Evolutionary conservation across 2,888 invertebrate species (phyloP).

Genomic region (Phragmatobia fuliginosa): DNA sequence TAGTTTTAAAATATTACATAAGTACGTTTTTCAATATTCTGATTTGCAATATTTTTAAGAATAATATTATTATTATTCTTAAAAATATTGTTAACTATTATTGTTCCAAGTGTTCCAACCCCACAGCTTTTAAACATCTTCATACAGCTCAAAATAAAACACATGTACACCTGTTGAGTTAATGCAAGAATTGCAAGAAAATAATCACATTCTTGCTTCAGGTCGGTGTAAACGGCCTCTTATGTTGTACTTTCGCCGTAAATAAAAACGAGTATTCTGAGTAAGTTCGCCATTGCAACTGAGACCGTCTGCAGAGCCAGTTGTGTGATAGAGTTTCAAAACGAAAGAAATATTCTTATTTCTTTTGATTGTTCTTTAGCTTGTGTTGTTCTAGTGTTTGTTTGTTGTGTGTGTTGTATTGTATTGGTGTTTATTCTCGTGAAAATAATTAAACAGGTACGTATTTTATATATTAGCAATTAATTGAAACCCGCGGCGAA

Average conservation of each 20-base stretch:
- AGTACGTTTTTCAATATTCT: too few relatives aligned
- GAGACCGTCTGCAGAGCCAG: background rate
- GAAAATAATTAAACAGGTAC: background rate
- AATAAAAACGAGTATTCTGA: conserved; percentile 13
- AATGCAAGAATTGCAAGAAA: conserved; percentile 5
- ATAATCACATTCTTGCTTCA: conserved; percentile 11
- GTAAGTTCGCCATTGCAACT: conserved; percentile 8
- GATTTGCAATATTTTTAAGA: too few relatives aligned
- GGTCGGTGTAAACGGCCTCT: conserved; percentile 13
- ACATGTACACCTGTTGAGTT: background rate
- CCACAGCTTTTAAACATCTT: background rate
- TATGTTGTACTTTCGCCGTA: conserved; percentile 21
- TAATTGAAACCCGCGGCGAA: too few relatives aligned
- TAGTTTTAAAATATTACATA: too few relatives aligned
- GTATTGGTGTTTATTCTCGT: background rate
- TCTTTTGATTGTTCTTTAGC: background rate
- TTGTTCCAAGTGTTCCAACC: too few relatives aligned
- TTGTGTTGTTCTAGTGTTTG: background rate
- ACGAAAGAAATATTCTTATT: background rate
- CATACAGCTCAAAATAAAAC: background rate
- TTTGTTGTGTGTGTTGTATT: conserved; percentile 4
- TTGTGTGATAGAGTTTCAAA: conserved; percentile 13
- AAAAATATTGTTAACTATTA: too few relatives aligned
- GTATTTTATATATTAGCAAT: too few relatives aligned
- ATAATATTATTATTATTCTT: too few relatives aligned